These are phyloP conservation scores for Otolemur garnettii DNA, from an alignment of 2,113 vertebrate species.

Conservation along the genomic window DNA sequence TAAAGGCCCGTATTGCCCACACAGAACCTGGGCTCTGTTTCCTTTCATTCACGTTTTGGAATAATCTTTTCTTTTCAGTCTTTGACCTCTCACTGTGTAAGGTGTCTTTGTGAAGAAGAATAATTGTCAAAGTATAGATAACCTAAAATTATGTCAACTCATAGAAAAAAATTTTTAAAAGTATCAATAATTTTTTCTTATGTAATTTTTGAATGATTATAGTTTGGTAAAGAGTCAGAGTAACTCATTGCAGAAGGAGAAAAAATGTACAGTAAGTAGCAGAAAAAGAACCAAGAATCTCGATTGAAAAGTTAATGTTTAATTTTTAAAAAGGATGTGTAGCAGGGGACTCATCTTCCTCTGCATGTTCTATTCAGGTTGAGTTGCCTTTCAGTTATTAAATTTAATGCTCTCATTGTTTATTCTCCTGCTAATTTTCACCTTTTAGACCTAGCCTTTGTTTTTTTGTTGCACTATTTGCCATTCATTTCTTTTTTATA, in stretches of 20 bases:
- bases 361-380: background rate
- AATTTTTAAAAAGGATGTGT: background rate
- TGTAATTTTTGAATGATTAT: background rate
- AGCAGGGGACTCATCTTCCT: background rate
- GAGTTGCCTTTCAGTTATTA: background rate
- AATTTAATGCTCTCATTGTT: background rate
- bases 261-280: background rate
- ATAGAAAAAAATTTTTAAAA: background rate
- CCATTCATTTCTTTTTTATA: background rate
- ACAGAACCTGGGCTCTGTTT: no score
- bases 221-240: background rate
- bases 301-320: background rate
- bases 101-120: background rate
- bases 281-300: slow-evolving; percentile 10
- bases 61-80: no score
- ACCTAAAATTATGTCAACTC: background rate
- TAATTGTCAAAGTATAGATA: background rate
- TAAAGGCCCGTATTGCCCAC: no score
- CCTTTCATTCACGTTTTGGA: no score
- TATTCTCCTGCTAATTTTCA: background rate
- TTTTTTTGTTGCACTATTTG: background rate
- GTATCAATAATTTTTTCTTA: slow-evolving; percentile 23
- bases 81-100: background rate
- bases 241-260: background rate
- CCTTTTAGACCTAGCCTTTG: background rate